Conservation (phyloP, 2,797 vertebrate species). For the Macropodus opercularis region DNA sequence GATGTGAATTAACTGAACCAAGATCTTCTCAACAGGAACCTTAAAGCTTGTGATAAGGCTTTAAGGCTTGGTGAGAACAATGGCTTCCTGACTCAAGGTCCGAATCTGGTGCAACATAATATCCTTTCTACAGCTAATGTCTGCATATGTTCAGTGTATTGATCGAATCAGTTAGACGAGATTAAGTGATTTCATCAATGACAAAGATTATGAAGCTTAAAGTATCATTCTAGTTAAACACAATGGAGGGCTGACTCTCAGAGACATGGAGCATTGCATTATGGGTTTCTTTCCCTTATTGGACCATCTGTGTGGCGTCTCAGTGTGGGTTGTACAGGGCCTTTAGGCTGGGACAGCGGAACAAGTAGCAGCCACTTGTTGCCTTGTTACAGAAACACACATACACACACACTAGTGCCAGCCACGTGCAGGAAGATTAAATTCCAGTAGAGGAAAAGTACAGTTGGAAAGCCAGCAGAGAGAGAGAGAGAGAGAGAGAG, state of each 20-base stretch:
- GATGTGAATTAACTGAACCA: constrained; percentile 37
- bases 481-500: constrained; percentile 13
- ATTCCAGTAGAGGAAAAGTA: constrained; percentile 59
- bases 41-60: constrained; percentile 35
- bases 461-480: constrained; percentile 41
- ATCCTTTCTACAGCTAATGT: neutral
- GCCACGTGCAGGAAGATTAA: constrained; percentile 61
- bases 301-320: too few species aligned
- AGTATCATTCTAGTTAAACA: neutral
- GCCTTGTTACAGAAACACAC: constrained; percentile 20
- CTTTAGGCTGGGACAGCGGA: constrained; percentile 15
- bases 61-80: constrained; percentile 41
- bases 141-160: neutral
- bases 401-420: constrained; percentile 28
- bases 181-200: too few species aligned
- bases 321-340: constrained; percentile 2
- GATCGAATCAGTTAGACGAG: constrained; percentile 10
- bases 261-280: too few species aligned
- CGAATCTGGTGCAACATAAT: constrained; percentile 1
- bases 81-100: constrained; percentile 12
- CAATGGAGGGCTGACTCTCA: neutral
- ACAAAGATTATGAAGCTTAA: neutral
- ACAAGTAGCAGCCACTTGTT: constrained; percentile 28
- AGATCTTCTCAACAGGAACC: constrained; percentile 42
- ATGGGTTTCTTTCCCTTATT: neutral